Percentiles rank a stretch among this genome's conserved stretches.
Conservation (phyloP, 2,113 vertebrate species). For the Passerina amoena region DNA sequence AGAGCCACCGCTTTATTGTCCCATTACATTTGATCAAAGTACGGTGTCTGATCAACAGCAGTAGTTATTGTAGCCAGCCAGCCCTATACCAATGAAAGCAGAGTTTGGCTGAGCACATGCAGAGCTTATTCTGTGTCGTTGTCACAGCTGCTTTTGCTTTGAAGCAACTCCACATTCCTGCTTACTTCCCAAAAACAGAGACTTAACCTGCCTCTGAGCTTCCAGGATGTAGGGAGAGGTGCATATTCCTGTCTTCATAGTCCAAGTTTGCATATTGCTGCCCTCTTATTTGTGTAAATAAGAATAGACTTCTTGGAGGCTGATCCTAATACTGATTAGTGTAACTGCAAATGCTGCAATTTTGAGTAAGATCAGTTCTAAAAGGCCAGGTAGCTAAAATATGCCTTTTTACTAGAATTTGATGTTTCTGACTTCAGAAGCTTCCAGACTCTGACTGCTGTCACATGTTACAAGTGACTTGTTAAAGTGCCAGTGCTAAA, state of each 20-base stretch:
- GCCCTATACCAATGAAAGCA: neutral
- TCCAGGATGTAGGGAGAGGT: neutral
- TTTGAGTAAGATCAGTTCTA: neutral
- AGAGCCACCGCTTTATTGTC: neutral
- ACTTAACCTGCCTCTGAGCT: neutral
- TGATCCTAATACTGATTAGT: neutral
- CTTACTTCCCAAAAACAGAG: neutral
- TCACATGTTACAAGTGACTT: neutral
- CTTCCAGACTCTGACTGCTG: neutral
- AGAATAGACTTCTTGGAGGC: neutral
- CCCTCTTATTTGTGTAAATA: neutral
- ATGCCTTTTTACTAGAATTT: neutral
- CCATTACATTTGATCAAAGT: neutral
- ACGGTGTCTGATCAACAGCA: neutral
- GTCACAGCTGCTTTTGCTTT: neutral
- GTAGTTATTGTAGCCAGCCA: neutral
- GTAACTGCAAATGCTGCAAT: neutral
- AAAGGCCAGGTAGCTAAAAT: neutral
- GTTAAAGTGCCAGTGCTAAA: neutral
- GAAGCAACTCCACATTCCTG: neutral
- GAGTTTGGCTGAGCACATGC: neutral
- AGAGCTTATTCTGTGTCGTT: neutral
- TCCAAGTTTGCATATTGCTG: neutral
- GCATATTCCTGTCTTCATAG: neutral
- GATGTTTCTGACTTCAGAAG: neutral